Conservation (phyloP, 2,797 vertebrate species). For the Cossypha dichroa region DNA sequence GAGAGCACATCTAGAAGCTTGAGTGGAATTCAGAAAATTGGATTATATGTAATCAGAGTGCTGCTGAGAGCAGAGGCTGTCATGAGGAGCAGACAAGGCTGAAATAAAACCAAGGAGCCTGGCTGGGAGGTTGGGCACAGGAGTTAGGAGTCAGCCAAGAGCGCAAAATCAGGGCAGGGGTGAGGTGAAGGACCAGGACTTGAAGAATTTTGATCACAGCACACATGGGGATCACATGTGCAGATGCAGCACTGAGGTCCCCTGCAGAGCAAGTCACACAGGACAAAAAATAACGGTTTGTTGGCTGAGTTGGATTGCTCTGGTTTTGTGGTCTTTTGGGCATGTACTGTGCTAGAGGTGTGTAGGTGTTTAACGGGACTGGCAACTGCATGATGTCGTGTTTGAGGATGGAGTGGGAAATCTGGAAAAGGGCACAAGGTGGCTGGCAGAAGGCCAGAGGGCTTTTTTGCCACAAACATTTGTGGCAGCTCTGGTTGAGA, state of each 20-base stretch:
- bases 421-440: not conserved
- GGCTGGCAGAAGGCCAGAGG: not conserved
- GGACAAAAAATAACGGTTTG: not conserved
- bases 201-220: not conserved
- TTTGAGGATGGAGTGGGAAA: not conserved
- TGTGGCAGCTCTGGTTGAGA: not conserved
- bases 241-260: fast-evolving
- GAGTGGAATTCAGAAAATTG: not conserved
- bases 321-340: not conserved
- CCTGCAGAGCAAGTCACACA: fast-evolving
- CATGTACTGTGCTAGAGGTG: fast-evolving
- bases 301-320: not conserved
- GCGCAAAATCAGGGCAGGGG: not conserved
- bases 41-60: not conserved
- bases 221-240: not conserved
- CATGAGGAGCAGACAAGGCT: not conserved
- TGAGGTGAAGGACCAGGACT: not conserved
- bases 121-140: not conserved
- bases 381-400: not conserved
- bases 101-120: not conserved
- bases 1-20: not conserved
- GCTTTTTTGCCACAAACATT: fast-evolving
- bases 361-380: not conserved
- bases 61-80: not conserved
- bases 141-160: not conserved